A percentile compares a stretch with the other conserved stretches of the same genome.
phyloP scores from a whole-genome alignment of 2,888 invertebrate genomes.

The Stomorhina lunata region DNA sequence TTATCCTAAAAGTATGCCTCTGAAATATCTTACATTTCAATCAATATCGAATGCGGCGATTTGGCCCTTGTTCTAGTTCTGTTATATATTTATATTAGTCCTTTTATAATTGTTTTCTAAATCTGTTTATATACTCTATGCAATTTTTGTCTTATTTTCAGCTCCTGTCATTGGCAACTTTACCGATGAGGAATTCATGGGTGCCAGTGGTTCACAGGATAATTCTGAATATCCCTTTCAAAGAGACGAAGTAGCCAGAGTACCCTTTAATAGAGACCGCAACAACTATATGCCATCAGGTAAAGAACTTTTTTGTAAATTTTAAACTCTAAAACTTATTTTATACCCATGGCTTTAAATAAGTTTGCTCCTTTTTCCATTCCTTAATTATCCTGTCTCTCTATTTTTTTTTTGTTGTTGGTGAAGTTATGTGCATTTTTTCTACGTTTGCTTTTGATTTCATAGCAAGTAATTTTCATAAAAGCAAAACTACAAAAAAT shows the following conservation, averaged over 20 bases:
- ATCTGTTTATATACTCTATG: too few relatives aligned
- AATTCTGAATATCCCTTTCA: conserved; percentile 85
- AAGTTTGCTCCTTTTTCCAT: background rate
- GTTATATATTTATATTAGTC: too few relatives aligned
- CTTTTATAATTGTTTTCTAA: too few relatives aligned
- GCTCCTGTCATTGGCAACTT: conserved; percentile 83
- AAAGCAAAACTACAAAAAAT: conserved; percentile 63
- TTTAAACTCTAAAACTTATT: background rate
- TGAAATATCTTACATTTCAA: too few relatives aligned
- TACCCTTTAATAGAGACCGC: conserved; percentile 66
- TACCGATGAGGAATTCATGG: conserved; percentile 82
- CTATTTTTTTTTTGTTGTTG: conserved; percentile 5
- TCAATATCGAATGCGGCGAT: too few relatives aligned
- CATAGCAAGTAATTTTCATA: conserved; percentile 54
- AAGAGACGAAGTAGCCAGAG: conserved; percentile 84
- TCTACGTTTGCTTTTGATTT: conserved; percentile 14
- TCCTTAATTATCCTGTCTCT: conserved; percentile 62
- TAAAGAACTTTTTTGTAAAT: conserved; percentile 72
- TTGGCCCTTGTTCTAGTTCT: too few relatives aligned
- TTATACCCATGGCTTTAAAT: too few relatives aligned
- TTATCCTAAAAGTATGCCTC: too few relatives aligned
- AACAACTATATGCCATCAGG: conserved; percentile 74
- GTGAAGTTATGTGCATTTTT: background rate
- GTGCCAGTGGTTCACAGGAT: conserved; percentile 79
- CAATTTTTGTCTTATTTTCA: conserved; percentile 71